Base-by-base conservation (phyloP, 2,888 invertebrate genomes). In the Agriopis marginaria region DNA sequence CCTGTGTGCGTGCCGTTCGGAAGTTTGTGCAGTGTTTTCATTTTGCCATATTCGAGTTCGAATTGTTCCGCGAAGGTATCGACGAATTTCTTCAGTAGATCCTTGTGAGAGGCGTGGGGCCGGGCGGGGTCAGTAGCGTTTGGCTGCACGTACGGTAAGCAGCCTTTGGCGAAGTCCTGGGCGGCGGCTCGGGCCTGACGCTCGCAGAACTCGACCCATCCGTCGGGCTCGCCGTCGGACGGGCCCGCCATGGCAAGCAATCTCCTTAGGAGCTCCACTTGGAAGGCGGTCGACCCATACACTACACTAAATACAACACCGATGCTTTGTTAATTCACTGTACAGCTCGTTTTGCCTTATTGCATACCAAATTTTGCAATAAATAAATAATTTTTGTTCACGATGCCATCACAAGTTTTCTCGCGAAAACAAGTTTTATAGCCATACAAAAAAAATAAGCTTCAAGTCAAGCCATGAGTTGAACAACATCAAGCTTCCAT, bases 141-240 rank as follows among this genome's bases (percentile, higher is more conserved):
- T 59, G 96, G 95, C 79, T 96, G 96, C 74, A 97, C 95, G 85
- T 96, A 98, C 77, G 96, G 96, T 77, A 97, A 95, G 90, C 98
- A 98, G 81, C 97, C 97, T 91, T 97, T 97, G 80, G 98, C 97
- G 90, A 98, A 98, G 91, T 98, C 98, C 82, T 97, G 96, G 71
- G 98, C 98, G 68, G 98, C 97, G 72, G 96, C 95, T 82, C 96
- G 96, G 70, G 98, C 98, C 92, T 98, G 98, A 87, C 97, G 96
- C 90, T 98, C 97, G 92, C 97, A 97, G 89, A 97, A 97, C 88
- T 97, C 97, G 85, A 96, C 95, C 97, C 97, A 98, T 89, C 95
- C 95, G 86, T 95, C 95, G 86, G 95, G 88, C 77, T 95, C 96
- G 82, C 95, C 95, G 85, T 95, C 95, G 90, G 95, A 95, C 86